Base-by-base conservation (phyloP, 2,113 vertebrate species). In the Tupaia chinensis region DNA sequence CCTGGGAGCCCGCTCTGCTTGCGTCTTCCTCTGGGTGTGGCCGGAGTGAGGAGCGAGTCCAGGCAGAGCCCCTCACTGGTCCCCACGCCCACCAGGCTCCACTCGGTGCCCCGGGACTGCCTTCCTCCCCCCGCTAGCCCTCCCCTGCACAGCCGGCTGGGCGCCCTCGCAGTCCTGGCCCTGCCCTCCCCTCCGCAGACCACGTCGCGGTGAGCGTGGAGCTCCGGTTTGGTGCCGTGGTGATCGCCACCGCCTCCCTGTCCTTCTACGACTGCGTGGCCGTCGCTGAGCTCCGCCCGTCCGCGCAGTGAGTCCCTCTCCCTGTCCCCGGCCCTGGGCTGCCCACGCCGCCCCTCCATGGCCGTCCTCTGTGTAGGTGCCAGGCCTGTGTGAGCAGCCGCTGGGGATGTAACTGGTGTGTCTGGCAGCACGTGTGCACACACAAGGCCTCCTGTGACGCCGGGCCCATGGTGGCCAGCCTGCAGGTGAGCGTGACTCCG, bases 401-500 rank as follows among this genome's bases (percentile, higher is more conserved):
- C 61, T 99, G 99, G 99, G 99, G 99, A 44, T 99, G 99, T 96
- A 99, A 99, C 98, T 99, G 99, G 99, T 99, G 99, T 19, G 98
- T 99, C 94, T 99, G 99, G 97, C 99, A 99, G 96, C 99, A 99
- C 95, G 96, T 98, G 19, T 99, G 99, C 82, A 99, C 99, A 7
- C 99, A 99, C 98, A 99, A 99, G 97, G 96, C 99, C 69, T 94
- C 97, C 12, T 99, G 99, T 90, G 99, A 99, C 53, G 98, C 99
- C 14, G 99, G 99, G 16, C 98, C 99, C 14, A 98, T 99, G 97
- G 99, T 99, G 97, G 99, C 99, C 98, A 99, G 99, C 61, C 99
- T 99, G 76, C 99, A 99, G 96, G 99, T 99, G 97, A 96, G 99
- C 98, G 3, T n/a, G 65, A 53, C 44, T 34, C 32, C 4, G 5